Evolutionary conservation across 1,140 invertebrate genomes (phyloP), one percentile per base, ranked within the genome.

Genomic region (Contarinia nasturtii): DNA sequence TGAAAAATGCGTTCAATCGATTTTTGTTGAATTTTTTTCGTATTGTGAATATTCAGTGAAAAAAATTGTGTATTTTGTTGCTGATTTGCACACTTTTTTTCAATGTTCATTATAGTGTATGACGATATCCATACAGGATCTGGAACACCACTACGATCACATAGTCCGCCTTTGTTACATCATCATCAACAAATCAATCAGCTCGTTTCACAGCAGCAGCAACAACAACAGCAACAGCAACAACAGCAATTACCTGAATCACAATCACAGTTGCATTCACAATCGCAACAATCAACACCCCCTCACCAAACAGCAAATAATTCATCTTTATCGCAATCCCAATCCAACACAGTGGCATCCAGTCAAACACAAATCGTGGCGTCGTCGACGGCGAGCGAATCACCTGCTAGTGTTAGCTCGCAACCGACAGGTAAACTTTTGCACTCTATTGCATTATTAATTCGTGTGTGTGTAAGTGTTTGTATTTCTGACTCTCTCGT

Each of bases 331-430:
- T 40, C 40, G 12, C 14, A 19, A 44, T 40, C 49, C n/a, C 60
- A 63, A 51, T 60, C 58, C 45, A 47, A 55, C 48, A 54, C 60
- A 49, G 61, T 64, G 50, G 55, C 59, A 46, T 48, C 61, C 48
- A 56, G 54, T 44, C 61, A 63, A 51, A 54, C 57, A 42, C 61
- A 63, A 55, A 63, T 63, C 52, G 61, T 64, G 53, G 57, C 61
- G 51, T 61, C 61, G 46, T 61, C 61, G 48, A 56, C 61, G 57
- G 61, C 59, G 55, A 64, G 61, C 53, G 61, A 63, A 48, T 64
- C 61, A 54, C 61, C 61, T 49, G 61, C 61, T 52, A 63, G 61
- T 59, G 61, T 63, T 53, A 63, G 61, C 54, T 64, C 61, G 33
- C 61, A 63, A 52, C 60, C 63, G 49, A 56, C 60, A 64, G 61